Conservation (phyloP, 2,113 vertebrate species). For the Rafetus swinhoei region DNA sequence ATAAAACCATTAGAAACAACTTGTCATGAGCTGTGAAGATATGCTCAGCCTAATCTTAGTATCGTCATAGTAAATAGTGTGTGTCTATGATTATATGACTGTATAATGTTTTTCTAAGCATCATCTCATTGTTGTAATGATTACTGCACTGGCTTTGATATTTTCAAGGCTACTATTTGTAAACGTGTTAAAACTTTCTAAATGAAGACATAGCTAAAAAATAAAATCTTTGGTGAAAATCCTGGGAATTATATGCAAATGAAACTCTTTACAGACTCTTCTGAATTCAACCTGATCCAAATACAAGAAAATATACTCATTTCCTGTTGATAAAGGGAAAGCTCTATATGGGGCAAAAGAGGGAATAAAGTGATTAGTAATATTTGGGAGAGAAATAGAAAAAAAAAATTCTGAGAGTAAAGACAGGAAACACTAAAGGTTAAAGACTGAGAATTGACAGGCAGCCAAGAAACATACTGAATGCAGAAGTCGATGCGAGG, state of each 20-base stretch:
- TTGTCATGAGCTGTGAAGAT: not conserved
- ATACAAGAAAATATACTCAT: not conserved
- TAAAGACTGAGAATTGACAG: conserved; percentile 55
- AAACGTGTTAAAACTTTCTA: not conserved
- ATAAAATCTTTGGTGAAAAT: not conserved
- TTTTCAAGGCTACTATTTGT: not conserved
- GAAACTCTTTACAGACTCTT: not conserved
- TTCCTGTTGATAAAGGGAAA: not conserved
- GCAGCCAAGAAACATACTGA: conserved; percentile 28
- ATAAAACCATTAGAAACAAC: not conserved
- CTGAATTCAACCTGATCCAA: not conserved
- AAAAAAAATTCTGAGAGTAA: conserved; percentile 34
- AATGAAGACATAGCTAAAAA: not conserved
- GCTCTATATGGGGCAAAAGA: not conserved
- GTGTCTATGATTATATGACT: not conserved
- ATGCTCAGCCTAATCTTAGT: not conserved
- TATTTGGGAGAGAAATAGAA: conserved; percentile 22
- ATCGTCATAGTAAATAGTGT: not conserved
- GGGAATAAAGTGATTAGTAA: conserved; percentile 7
- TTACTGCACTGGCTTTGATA: not conserved
- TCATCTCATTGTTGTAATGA: not conserved
- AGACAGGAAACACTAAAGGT: conserved; percentile 46
- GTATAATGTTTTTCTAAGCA: not conserved
- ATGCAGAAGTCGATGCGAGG: conserved; percentile 34
- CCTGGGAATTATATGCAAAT: not conserved